A percentile compares a stretch with the other conserved stretches of the same genome.
Conservation (phyloP, 2,888 invertebrate species). For the Tinea semifulvella region DNA sequence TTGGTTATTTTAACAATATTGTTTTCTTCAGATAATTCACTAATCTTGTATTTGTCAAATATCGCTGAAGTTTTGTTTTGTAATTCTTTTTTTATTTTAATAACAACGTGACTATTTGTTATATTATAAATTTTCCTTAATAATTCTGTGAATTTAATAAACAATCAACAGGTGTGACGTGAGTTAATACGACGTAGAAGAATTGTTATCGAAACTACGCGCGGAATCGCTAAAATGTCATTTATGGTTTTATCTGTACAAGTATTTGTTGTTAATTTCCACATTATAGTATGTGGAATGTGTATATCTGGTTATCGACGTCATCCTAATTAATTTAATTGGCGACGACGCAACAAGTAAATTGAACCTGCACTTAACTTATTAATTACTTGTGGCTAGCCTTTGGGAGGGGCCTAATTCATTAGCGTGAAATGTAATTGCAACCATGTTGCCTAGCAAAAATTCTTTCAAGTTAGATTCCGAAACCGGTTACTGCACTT, state of each 20-base stretch:
- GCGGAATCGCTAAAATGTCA: background rate
- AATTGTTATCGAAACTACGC: background rate
- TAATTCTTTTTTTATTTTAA: background rate
- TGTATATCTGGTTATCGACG: background rate
- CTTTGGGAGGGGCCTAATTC: background rate
- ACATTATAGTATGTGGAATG: background rate
- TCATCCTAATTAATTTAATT: background rate
- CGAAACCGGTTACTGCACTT: too few species aligned
- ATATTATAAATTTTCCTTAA: background rate
- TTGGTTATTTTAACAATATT: too few species aligned
- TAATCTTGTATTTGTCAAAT: background rate
- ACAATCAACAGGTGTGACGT: slow-evolving; percentile 9
- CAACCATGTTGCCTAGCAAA: too few species aligned
- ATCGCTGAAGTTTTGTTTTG: background rate
- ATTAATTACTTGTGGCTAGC: background rate
- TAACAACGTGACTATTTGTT: background rate
- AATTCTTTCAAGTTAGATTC: too few species aligned
- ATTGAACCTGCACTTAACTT: slow-evolving; percentile 1
- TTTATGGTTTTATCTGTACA: background rate
- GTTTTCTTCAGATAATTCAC: too few species aligned
- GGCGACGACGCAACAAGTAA: background rate
- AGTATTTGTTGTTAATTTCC: background rate
- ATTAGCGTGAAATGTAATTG: background rate
- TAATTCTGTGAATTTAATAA: background rate
- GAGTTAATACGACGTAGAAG: background rate